Evolutionary conservation across 1,140 invertebrate genomes (phyloP), one percentile per base, ranked within the genome.

Genomic region (Pomacea maculata): DNA sequence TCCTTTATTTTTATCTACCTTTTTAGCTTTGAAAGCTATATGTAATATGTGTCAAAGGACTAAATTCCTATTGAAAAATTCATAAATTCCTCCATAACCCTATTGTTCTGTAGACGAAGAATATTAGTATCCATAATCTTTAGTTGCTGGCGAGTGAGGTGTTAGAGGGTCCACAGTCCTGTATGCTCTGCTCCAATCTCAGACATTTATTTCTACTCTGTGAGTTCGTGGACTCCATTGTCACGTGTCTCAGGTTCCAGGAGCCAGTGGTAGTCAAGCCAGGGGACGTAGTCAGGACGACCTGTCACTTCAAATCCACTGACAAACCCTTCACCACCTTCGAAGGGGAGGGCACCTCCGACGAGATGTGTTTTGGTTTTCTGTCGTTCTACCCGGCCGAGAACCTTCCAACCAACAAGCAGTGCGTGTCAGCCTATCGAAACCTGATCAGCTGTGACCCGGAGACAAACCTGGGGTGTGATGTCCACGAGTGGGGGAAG

Each of bases 321-420:
- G 75, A 76, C 6, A 80, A 77, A 19, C 76, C 63, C 21, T 79
- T 52, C n/a, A 86, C 86, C 55, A 84, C 80, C 10, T 79, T 78
- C n/a, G 83, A 34, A 19, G 87, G 87, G 1, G 83, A 85, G 17
- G 85, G 78, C 8, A 85, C 86, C 0, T 77, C n/a, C 14, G 84
- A 86, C n/a, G 87, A 87, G 76, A 87, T 88, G 87, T 88, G 87
- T 65, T 85, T 77, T 55, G 83, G 83, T 14, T 87, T 88, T 68
- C 57, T 88, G 8, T 87, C 82, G 0, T 85, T 83, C 71, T 87
- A 84, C 63, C 87, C 87, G 7, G 34, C 68, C 68, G 54, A 82
- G 61, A 85, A 83, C 73, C 79, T 83, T 11, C 57, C 64, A 3
- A 19, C 17, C 10, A 8, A 7, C 73, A 52, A 54, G 4, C 19